Base-by-base conservation (phyloP, 2,113 vertebrate genomes). In the Pipa parva region DNA sequence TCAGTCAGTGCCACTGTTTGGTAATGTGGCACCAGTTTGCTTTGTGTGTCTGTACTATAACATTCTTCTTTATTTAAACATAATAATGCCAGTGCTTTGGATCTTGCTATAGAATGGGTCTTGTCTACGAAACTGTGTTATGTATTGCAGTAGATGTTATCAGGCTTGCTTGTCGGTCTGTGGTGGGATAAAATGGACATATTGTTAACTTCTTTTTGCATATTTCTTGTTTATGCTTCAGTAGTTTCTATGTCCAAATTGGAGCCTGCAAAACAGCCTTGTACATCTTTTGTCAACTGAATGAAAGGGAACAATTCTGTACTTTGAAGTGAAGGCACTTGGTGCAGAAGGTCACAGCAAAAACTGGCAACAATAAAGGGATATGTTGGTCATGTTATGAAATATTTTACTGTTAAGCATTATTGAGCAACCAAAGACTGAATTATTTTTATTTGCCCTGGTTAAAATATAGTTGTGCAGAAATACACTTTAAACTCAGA, bases 251-350 rank as follows among this genome's bases (percentile, higher is more conserved):
- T 45, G 57, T 42, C 58, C 48, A 45, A 29, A 68, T 73, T 56
- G 33, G 17, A 51, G 56, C 63, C 66, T 57, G 70, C 63, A 79
- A 46, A 68, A 24, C 58, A 42, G 49, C 62, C 7, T 68, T 73
- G 29, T 2, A 59, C 12, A 68, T 45, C 58, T 29, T 77, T 79
- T 79, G 37, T 71, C 73, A 73, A 58, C 26, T 69, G 3, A 58
- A 62, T 77, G 36, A 72, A 57, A 69, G 72, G 59, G 76, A 76
- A 72, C 61, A 71, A 71, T 59, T 60, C 4, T 65, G 56, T 67
- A 59, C 58, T 79, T 73, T 69, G 63, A 8, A 62, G 72, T 63
- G 76, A 70, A 50, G 39, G 51, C 63, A 73, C 71, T 24, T 51
- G 51, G 73, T 71, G 59, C 25, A 73, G 58, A 70, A 61, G 69